phyloP scores from a whole-genome alignment of 37 sponge, comb jelly and placozoan species.

The Corticium candelabrum region DNA sequence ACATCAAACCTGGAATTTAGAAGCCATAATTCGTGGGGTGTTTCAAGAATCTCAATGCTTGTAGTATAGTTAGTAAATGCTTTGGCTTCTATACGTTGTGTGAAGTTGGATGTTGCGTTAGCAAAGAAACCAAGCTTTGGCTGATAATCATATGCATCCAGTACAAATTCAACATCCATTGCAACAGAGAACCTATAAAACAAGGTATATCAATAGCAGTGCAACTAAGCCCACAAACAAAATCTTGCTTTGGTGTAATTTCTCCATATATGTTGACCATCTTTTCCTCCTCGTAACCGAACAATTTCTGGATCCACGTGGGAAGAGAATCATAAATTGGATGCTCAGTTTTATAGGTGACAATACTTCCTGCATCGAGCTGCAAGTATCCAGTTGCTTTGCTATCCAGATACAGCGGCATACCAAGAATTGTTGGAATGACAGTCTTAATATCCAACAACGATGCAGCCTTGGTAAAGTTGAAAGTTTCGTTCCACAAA shows the following conservation, averaged over 20 bases:
- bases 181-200: neutral
- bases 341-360: neutral
- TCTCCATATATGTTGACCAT: too few relatives aligned
- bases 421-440: neutral
- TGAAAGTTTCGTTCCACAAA: neutral
- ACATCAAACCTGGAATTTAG: neutral
- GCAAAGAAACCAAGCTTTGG: neutral
- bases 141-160: neutral
- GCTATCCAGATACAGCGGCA: neutral
- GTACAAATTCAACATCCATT: neutral
- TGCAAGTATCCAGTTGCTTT: neutral
- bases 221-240: too few relatives aligned
- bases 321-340: too few relatives aligned
- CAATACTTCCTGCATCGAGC: neutral
- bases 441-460: neutral
- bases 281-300: too few relatives aligned
- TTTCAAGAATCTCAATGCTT: neutral
- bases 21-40: neutral
- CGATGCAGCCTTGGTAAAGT: neutral
- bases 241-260: too few relatives aligned
- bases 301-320: too few relatives aligned
- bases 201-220: too few relatives aligned
- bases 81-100: neutral
- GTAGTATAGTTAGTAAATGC: neutral
- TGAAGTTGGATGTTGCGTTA: neutral